A percentile compares a stretch with the other conserved stretches of the same genome.
These are phyloP conservation scores for Euclidia mi DNA, from an alignment of 2,888 invertebrate genomes.

Conservation along the genomic window DNA sequence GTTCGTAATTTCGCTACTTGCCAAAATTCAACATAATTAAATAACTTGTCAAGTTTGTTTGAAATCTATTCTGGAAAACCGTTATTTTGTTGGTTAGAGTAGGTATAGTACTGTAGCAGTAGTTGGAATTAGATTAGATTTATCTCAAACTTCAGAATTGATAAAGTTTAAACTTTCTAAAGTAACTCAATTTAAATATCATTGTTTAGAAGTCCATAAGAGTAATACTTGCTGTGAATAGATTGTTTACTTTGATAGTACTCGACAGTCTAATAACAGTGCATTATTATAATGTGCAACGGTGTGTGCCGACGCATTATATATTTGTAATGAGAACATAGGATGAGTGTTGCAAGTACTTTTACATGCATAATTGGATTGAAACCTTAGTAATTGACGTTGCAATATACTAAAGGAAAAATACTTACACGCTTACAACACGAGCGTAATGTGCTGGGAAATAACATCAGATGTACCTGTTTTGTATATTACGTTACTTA, in stretches of 20 bases:
- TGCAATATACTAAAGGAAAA: conserved; percentile 40
- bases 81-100: no score
- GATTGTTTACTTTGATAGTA: conserved; percentile 50
- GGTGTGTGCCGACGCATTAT: conserved; percentile 27
- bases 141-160: no score
- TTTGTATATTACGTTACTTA: conserved; percentile 1
- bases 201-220: no score
- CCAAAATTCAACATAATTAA: no score
- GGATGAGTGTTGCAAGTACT: conserved; percentile 50
- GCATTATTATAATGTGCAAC: conserved; percentile 55
- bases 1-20: no score
- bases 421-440: conserved; percentile 21
- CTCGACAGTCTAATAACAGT: conserved; percentile 53
- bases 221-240: no score
- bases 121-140: no score
- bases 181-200: no score
- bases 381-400: conserved; percentile 58
- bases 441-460: conserved; percentile 2
- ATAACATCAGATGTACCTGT: not conserved
- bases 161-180: no score
- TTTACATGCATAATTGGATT: conserved; percentile 60
- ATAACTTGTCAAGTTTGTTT: no score
- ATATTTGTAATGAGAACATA: conserved; percentile 35
- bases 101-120: no score
- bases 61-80: no score